phyloP scores from a whole-genome alignment of 2,888 invertebrate genomes.

The Ophion ellenae region DNA sequence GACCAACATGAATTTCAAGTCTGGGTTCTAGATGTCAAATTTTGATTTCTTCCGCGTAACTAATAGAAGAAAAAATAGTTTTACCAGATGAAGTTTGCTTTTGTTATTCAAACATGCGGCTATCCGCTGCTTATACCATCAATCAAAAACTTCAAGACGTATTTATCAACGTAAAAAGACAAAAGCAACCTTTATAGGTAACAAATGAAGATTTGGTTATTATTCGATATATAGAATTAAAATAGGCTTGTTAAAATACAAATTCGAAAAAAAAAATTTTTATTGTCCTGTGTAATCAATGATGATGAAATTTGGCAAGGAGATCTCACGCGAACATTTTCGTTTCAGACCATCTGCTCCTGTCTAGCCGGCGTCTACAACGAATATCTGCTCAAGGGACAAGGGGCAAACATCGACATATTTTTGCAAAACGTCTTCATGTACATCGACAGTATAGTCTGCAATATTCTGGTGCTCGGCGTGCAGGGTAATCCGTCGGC shows the following conservation, averaged over 20 bases:
- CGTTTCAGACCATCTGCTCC: conserved; percentile 93
- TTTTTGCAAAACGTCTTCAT: conserved; percentile 97
- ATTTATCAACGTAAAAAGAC: background rate
- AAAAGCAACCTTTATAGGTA: background rate
- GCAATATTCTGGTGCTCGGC: conserved; percentile 91
- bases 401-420: conserved; percentile 93
- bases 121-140: too few relatives aligned
- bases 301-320: background rate
- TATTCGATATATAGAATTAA: background rate
- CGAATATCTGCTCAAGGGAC: conserved; percentile 95
- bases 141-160: too few relatives aligned
- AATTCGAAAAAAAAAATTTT: too few relatives aligned
- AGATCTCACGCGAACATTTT: background rate
- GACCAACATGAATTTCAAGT: too few relatives aligned
- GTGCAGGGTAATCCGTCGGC: conserved; percentile 87
- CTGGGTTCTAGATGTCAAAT: too few relatives aligned
- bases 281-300: background rate
- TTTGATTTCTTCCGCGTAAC: too few relatives aligned
- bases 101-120: too few relatives aligned
- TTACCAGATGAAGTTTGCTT: too few relatives aligned
- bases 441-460: conserved; percentile 97
- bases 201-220: background rate
- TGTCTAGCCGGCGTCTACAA: conserved; percentile 98
- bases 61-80: too few relatives aligned
- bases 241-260: too few relatives aligned